phyloP scores from a whole-genome alignment of 2,888 invertebrate species.

The Willowsia nigromaculata region DNA sequence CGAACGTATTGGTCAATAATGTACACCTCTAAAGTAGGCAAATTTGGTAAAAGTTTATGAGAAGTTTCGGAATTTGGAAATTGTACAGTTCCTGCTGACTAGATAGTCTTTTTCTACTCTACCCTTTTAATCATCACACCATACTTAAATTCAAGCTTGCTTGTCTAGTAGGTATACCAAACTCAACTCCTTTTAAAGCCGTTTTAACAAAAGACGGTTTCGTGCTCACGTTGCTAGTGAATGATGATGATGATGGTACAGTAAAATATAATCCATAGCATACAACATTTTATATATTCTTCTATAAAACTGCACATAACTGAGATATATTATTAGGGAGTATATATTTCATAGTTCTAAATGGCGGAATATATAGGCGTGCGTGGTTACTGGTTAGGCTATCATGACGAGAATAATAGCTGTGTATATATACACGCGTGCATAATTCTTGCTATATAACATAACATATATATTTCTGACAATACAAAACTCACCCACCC shows the following conservation, averaged over 20 bases:
- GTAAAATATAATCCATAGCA: no score
- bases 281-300: not conserved
- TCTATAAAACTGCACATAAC: not conserved
- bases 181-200: not conserved
- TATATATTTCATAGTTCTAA: not conserved
- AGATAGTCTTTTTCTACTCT: not conserved
- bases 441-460: not conserved
- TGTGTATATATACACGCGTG: not conserved
- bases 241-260: not conserved
- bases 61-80: no score
- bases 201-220: not conserved
- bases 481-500: conserved; percentile 41
- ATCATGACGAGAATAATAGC: not conserved
- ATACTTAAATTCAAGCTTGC: no score
- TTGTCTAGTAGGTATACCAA: not conserved
- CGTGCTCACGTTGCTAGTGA: not conserved
- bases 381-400: not conserved
- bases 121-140: no score
- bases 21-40: no score
- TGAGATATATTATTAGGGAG: not conserved
- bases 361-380: not conserved
- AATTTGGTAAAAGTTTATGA: no score
- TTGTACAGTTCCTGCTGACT: no score
- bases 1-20: no score
- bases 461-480: conserved; percentile 8